Percentiles rank a stretch among this genome's conserved stretches.
Evolutionary conservation across 2,888 invertebrate species (phyloP).

Genomic region (Drosophila differens): DNA sequence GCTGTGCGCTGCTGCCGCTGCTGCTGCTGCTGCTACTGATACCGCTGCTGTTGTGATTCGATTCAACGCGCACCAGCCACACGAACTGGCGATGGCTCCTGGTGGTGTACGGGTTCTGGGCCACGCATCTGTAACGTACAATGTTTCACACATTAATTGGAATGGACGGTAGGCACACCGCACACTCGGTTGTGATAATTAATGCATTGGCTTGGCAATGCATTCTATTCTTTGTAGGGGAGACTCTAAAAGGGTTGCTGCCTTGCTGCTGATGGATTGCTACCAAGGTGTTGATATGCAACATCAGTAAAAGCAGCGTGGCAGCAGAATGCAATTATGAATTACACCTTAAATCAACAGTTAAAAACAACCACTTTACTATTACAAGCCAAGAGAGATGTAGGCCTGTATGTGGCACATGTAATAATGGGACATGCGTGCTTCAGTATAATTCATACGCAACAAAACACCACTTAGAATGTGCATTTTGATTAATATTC

Average conservation of each 20-base stretch:
- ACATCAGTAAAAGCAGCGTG: constrained; percentile 30
- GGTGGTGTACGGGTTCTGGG: constrained; percentile 86
- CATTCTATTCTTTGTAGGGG: neutral
- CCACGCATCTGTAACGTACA: constrained; percentile 86
- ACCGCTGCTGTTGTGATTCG: constrained; percentile 18
- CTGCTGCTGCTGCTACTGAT: neutral
- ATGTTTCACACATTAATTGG: constrained; percentile 49
- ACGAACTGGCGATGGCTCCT: constrained; percentile 83
- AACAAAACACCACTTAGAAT: constrained; percentile 5
- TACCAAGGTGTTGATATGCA: constrained; percentile 68
- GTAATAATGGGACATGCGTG: constrained; percentile 2
- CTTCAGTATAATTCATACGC: neutral
- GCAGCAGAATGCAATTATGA: constrained; percentile 36
- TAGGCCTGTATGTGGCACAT: too few species aligned
- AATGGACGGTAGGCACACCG: constrained; percentile 45
- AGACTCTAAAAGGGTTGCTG: constrained; percentile 5
- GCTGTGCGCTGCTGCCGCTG: constrained; percentile 1
- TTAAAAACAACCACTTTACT: neutral
- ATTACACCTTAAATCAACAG: constrained; percentile 17
- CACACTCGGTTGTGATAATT: constrained; percentile 69
- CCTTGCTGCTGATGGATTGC: constrained; percentile 30
- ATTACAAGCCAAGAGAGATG: neutral
- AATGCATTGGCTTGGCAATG: constrained; percentile 51
- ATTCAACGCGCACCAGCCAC: constrained; percentile 73
- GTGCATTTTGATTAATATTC: neutral